Evolutionary conservation across 2,888 invertebrate genomes (phyloP).

Genomic region (Ceraclea dissimilis): DNA sequence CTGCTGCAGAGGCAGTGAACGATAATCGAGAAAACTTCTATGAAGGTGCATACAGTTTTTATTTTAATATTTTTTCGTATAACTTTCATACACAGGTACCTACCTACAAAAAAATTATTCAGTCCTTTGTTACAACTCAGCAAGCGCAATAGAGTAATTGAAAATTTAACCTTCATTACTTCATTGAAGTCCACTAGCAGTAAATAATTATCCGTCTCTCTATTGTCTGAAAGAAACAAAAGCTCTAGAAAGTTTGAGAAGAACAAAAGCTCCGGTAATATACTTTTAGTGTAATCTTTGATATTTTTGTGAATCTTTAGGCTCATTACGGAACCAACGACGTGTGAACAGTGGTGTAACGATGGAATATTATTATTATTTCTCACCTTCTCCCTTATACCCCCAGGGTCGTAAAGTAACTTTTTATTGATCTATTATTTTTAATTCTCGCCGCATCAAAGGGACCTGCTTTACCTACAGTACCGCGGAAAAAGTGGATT

Average conservation of each 20-base stretch:
- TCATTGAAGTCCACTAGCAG: background rate
- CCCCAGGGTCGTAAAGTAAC: background rate
- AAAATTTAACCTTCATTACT: background rate
- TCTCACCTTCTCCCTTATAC: background rate
- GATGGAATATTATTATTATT: background rate
- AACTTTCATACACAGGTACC: no score
- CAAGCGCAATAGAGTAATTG: background rate
- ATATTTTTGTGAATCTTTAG: conserved; percentile 3
- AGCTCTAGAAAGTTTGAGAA: background rate
- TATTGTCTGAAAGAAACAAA: conserved; percentile 1
- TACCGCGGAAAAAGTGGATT: background rate
- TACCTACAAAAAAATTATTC: no score
- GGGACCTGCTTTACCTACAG: background rate
- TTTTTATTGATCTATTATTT: conserved; percentile 2
- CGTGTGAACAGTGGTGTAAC: conserved; percentile 17
- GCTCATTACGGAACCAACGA: conserved; percentile 23
- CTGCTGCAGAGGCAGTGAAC: no score
- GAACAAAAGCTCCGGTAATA: background rate
- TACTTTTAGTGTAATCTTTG: conserved; percentile 1
- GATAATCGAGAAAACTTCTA: no score
- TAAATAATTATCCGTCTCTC: background rate
- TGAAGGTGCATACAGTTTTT: no score
- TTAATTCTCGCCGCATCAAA: background rate
- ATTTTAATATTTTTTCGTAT: no score
- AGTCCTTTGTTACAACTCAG: no score